Percentiles rank a stretch among this genome's conserved stretches.
phyloP scores from a whole-genome alignment of 2,797 vertebrate genomes.

The Poeciliopsis paucimaculata region DNA sequence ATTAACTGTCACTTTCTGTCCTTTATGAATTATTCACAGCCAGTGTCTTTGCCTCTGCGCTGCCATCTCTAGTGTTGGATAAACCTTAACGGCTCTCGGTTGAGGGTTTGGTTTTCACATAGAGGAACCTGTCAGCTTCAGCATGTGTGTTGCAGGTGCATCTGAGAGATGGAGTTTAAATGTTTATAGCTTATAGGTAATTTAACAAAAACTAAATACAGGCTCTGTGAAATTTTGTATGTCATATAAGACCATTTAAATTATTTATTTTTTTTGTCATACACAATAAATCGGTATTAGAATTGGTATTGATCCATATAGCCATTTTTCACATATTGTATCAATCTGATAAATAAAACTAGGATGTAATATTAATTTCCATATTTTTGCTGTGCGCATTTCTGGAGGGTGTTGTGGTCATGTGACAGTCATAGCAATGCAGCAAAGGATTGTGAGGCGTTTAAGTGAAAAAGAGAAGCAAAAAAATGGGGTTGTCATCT shows the following conservation, averaged over 20 bases:
- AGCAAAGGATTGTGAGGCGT: too few relatives aligned
- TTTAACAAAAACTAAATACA: background rate
- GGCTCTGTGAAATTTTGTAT: background rate
- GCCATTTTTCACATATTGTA: too few relatives aligned
- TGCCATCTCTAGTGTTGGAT: conserved; percentile 30
- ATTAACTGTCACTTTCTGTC: conserved; percentile 68
- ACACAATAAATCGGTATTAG: too few relatives aligned
- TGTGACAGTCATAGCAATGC: too few relatives aligned
- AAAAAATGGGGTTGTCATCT: too few relatives aligned
- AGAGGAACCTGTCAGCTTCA: background rate
- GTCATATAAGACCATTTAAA: background rate
- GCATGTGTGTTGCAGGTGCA: background rate
- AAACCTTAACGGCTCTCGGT: conserved; percentile 7
- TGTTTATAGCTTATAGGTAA: background rate
- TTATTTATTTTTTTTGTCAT: too few relatives aligned
- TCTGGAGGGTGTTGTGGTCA: too few relatives aligned
- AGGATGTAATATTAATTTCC: too few relatives aligned
- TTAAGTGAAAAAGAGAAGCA: too few relatives aligned
- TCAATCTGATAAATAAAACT: too few relatives aligned
- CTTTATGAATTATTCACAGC: conserved; percentile 74
- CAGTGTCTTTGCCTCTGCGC: conserved; percentile 44
- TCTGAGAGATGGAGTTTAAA: background rate
- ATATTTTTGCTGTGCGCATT: too few relatives aligned
- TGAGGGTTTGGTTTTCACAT: background rate
- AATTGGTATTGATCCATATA: too few relatives aligned